Conservation (phyloP, 2,888 invertebrate genomes). For the Synanthedon vespiformis region DNA sequence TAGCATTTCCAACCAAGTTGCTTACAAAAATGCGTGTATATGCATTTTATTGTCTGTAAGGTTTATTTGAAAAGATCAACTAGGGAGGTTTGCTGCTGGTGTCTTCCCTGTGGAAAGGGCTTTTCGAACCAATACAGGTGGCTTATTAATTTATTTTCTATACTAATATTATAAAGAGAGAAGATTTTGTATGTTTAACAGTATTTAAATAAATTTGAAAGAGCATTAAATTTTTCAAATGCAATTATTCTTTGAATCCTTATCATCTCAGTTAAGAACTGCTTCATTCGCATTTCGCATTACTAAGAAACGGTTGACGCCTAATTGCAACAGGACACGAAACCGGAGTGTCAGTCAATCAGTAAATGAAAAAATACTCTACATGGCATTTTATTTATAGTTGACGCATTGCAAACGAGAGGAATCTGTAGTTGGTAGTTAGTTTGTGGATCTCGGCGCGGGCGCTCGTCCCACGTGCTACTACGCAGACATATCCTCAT, state of each 20-base stretch:
- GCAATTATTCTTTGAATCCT: background rate
- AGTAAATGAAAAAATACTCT: background rate
- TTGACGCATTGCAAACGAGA: constrained; percentile 32
- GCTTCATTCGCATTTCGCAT: background rate
- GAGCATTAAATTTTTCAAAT: background rate
- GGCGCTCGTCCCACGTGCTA: constrained; percentile 28
- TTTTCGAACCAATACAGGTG: too few species aligned
- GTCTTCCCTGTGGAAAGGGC: too few species aligned
- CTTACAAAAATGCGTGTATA: too few species aligned
- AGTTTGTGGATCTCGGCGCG: constrained; percentile 21
- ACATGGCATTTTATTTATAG: constrained; percentile 44
- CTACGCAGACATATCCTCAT: too few species aligned
- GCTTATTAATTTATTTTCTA: too few species aligned
- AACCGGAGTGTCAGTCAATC: background rate
- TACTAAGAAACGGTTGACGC: background rate
- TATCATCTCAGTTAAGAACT: background rate
- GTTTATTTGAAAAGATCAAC: background rate
- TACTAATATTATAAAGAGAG: too few species aligned
- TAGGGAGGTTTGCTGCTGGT: too few species aligned
- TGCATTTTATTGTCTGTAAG: too few species aligned
- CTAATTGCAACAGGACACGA: background rate
- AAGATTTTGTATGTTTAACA: too few species aligned
- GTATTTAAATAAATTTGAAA: too few species aligned
- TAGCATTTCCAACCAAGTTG: too few species aligned
- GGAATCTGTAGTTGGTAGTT: constrained; percentile 27